Evolutionary conservation across 2,797 vertebrate genomes (phyloP).

Genomic region (Myripristis murdjan): DNA sequence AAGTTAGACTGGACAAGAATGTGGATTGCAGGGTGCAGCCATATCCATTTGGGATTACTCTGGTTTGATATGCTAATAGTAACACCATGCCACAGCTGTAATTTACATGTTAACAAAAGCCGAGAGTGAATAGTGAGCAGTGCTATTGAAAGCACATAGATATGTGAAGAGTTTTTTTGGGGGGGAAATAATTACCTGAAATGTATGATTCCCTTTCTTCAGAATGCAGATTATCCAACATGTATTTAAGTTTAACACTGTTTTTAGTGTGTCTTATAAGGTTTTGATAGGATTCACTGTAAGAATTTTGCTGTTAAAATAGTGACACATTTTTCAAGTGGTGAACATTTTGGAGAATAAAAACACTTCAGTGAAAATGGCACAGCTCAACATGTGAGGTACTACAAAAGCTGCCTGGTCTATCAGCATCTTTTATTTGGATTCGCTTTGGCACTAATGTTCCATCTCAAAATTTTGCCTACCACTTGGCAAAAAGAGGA

Average conservation of each 20-base stretch:
- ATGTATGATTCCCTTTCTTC: too few relatives aligned
- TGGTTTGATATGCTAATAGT: background rate
- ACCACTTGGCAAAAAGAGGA: constrained; percentile 26
- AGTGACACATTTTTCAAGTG: background rate
- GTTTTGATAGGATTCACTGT: too few relatives aligned
- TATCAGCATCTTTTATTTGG: constrained; percentile 17
- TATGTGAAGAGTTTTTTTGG: too few relatives aligned
- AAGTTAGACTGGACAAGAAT: background rate
- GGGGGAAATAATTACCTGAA: too few relatives aligned
- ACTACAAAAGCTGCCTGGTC: constrained; percentile 23
- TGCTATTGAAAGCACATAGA: background rate
- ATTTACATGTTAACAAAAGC: background rate
- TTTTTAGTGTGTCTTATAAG: too few relatives aligned
- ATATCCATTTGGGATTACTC: background rate
- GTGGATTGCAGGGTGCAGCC: background rate
- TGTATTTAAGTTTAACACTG: too few relatives aligned
- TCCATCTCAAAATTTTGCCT: constrained; percentile 42
- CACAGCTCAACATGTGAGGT: background rate
- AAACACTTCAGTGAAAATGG: background rate
- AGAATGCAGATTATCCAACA: too few relatives aligned
- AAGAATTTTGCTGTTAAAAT: too few relatives aligned
- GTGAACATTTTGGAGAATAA: constrained; percentile 17
- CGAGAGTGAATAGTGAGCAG: background rate
- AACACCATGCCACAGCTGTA: background rate
- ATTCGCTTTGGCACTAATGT: background rate